Evolutionary conservation across 1,140 invertebrate species (phyloP), one percentile per base, ranked within the genome.

Genomic region (Geopemphigus sp.): DNA sequence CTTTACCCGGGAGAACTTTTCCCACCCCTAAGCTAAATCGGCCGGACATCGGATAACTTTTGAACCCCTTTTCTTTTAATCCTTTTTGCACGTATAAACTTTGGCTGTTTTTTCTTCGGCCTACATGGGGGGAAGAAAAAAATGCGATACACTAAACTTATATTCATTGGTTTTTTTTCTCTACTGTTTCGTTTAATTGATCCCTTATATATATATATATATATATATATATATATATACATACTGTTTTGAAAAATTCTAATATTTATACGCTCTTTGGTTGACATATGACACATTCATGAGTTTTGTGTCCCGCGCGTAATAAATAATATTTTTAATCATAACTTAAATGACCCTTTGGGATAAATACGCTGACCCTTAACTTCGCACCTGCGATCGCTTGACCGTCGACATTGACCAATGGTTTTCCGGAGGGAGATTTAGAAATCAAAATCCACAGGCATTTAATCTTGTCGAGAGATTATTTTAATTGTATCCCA

Each of bases 21-120:
- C n/a, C 56, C 45, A 19, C 73, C 73, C 32, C 12, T 22, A 19
- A 45, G 32, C 56, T 76, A 76, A 76, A 76, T 76, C 59, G 29
- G 73, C 73, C 32, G 73, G 73, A 76, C 73, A 76, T 57, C 59
- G 73, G 73, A 76, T 76, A 76, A 76, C 73, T 73, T 11, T 19
- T n/a, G 1, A 76, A 76, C 54, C 73, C n/a, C 29, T 76, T 57
- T 76, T 45, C 14, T 45, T 39, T 68, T 64, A 26, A 45, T 39
- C 22, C 32, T 73, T 73, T 57, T 56, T 57, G 56, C 22, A 10
- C 29, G 26, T 56, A 14, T 39, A 76, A 74, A 74, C 54, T 74
- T 57, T 14, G 32, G 39, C 64, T n/a, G 19, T 66, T 66, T 66
- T 66, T 68, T 68, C n/a, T 68, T 47, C n/a, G 45, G 1, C 19